Evolutionary conservation across 2,888 invertebrate genomes (phyloP).

Genomic region (Microchrysa polita): DNA sequence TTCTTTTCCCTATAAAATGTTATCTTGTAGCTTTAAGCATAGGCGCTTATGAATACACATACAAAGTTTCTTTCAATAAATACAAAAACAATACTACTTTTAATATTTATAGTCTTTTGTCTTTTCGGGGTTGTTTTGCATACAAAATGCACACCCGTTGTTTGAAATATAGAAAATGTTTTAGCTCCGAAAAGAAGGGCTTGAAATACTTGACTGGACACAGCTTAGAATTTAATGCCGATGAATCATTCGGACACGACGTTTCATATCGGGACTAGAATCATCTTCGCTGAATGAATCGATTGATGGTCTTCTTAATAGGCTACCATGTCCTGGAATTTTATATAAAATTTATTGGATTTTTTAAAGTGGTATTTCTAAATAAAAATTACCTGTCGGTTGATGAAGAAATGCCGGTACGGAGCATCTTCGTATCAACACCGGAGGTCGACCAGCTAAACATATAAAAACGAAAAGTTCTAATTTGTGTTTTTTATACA

Average conservation of each 20-base stretch:
- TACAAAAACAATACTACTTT: slow-evolving; percentile 1
- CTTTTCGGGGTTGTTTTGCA: background rate
- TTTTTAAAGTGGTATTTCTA: background rate
- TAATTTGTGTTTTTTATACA: too few relatives aligned
- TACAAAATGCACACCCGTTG: background rate
- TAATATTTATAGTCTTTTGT: slow-evolving; percentile 18
- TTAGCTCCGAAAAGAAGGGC: background rate
- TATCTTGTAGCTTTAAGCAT: too few relatives aligned
- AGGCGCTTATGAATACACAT: too few relatives aligned
- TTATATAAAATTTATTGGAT: background rate
- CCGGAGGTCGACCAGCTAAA: slow-evolving; percentile 49
- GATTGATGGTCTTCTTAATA: slow-evolving; percentile 46
- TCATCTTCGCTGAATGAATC: slow-evolving; percentile 52
- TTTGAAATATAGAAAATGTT: background rate
- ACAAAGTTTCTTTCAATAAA: slow-evolving; percentile 5
- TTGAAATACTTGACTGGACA: background rate
- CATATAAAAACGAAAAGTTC: background rate
- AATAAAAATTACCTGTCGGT: slow-evolving; percentile 35
- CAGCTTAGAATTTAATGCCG: slow-evolving; percentile 55
- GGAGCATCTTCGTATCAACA: slow-evolving; percentile 50
- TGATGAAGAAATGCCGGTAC: slow-evolving; percentile 49
- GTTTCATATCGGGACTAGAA: slow-evolving; percentile 56
- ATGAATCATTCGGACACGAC: slow-evolving; percentile 62
- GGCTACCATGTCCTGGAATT: slow-evolving; percentile 35
- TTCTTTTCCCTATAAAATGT: slow-evolving; percentile 26